Base-by-base conservation (phyloP, 1,140 invertebrate genomes). In the Leptinotarsa defecta region DNA sequence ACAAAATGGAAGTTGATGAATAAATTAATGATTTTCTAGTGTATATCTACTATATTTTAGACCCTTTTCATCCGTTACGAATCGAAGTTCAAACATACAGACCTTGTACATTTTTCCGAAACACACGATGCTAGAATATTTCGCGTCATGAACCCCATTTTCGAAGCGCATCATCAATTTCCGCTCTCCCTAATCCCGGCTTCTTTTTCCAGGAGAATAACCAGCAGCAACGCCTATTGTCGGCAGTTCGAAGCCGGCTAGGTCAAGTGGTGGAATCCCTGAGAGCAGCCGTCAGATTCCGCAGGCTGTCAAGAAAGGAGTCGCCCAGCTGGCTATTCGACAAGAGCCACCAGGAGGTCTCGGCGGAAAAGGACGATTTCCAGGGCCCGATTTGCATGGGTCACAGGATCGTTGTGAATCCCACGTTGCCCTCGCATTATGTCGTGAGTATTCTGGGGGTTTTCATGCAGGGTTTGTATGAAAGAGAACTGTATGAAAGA, bases 311-410 rank as follows among this genome's bases (percentile, higher is more conserved):
- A 15, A 75, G 80, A n/a, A 78, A 78, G 43, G 78, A 77, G 61
- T 74, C 78, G 20, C 89, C 89, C 0, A 90, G 91, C 77, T 90
- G 88, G 88, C 90, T 90, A 77, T 85, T 90, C n/a, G 89, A 91
- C 81, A 90, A 90, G 76, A 82, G 80, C 74, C 84, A 85, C 73
- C 83, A 87, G 11, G 86, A 88, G 49, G 88, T 86, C 78, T 86
- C 78, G 13, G 79, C 78, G 68, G 88, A 86, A 79, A 86, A 86
- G 79, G 86, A 76, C 48, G 76, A 77, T 3, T 83, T 1, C 79
- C 77, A 34, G 74, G 82, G 73, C 69, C 24, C 80, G 11, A 88
- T 87, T 74, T 84, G 87, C 24, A 85, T 90, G 24, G 90, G 89
- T 79, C 88, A 89, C 73, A 83, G 88, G 43, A 85, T 91, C 48